phyloP scores from a whole-genome alignment of 2,797 vertebrate species.

The Oreortyx pictus region DNA sequence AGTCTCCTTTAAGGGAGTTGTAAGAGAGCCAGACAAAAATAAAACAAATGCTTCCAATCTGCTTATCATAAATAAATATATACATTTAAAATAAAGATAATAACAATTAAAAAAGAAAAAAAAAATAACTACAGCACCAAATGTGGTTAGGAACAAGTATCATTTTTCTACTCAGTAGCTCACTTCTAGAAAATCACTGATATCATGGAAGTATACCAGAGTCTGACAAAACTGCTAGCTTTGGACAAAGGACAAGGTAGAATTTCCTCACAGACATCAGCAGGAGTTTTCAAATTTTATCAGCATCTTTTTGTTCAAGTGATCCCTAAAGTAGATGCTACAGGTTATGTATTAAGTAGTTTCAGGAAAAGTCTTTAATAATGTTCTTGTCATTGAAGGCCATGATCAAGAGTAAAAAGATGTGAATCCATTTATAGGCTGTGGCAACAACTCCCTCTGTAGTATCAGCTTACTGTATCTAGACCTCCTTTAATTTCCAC shows the following conservation, averaged over 20 bases:
- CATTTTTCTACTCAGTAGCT: background rate
- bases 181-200: background rate
- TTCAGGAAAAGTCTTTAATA: background rate
- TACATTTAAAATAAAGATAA: background rate
- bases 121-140: background rate
- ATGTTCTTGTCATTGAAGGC: background rate
- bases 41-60: background rate
- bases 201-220: background rate
- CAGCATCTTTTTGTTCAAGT: background rate
- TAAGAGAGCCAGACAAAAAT: background rate
- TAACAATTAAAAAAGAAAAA: background rate
- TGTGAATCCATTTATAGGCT: background rate
- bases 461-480: background rate
- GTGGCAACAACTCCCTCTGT: background rate
- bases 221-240: background rate
- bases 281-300: background rate
- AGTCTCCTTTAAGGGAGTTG: no score
- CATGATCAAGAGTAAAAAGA: background rate
- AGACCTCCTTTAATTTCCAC: background rate
- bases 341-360: background rate
- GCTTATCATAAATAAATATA: background rate
- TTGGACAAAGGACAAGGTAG: background rate
- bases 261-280: background rate
- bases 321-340: background rate
- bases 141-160: fast-evolving